Evolutionary conservation across 2,797 vertebrate species (phyloP).

Genomic region (Myripristis murdjan): DNA sequence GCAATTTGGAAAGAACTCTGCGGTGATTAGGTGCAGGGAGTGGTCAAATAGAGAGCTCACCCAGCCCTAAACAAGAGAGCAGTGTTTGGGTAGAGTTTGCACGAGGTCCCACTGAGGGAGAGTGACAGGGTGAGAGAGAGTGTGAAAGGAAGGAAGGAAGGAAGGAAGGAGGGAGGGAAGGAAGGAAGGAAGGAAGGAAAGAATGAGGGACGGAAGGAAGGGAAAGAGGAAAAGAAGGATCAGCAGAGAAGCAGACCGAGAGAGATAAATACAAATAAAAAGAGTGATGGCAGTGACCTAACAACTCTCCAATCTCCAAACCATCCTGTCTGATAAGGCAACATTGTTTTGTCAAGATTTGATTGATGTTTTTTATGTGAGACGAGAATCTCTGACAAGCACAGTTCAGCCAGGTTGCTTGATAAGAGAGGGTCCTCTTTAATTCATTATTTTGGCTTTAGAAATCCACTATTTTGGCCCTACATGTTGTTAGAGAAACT

Average conservation of each 20-base stretch:
- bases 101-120: slow-evolving; percentile 78
- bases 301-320: slow-evolving; percentile 26
- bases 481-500: not conserved
- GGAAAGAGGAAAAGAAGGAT: slow-evolving; percentile 20
- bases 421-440: too few species aligned
- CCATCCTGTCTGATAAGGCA: slow-evolving; percentile 37
- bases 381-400: too few species aligned
- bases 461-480: too few species aligned
- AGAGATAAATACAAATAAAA: too few species aligned
- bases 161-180: slow-evolving; percentile 38
- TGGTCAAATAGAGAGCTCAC: slow-evolving; percentile 74
- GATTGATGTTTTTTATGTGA: not conserved
- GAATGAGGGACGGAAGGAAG: slow-evolving; percentile 24
- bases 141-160: slow-evolving; percentile 41
- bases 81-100: slow-evolving; percentile 83
- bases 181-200: slow-evolving; percentile 38
- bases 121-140: slow-evolving; percentile 32
- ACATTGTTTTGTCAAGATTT: not conserved
- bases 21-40: slow-evolving; percentile 84
- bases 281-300: not conserved
- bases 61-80: slow-evolving; percentile 86
- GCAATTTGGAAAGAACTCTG: slow-evolving; percentile 85
- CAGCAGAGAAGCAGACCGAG: slow-evolving; percentile 17
- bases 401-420: too few species aligned
- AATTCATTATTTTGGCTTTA: too few species aligned